Conservation (phyloP, 2,888 invertebrate genomes). For the Latheticus oryzae region DNA sequence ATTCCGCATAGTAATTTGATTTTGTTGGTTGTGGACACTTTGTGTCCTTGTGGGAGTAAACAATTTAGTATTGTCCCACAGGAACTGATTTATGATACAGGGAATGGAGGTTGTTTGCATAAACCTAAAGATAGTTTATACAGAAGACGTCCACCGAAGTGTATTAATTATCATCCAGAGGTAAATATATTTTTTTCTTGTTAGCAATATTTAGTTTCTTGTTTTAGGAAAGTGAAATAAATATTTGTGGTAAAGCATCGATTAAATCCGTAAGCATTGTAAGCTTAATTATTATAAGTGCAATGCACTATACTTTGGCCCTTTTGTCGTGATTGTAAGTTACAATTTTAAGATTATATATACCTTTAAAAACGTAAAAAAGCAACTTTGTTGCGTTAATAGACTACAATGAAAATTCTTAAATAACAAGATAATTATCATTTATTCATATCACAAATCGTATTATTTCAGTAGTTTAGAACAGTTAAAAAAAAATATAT, state of each 20-base stretch:
- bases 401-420: slow-evolving; percentile 41
- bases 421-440: slow-evolving; percentile 29
- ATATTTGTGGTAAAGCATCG: slow-evolving; percentile 70
- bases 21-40: slow-evolving; percentile 86
- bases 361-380: slow-evolving; percentile 40
- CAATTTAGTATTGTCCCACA: slow-evolving; percentile 84
- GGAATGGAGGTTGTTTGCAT: slow-evolving; percentile 69
- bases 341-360: slow-evolving; percentile 24
- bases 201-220: not conserved
- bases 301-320: slow-evolving; percentile 53
- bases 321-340: slow-evolving; percentile 57
- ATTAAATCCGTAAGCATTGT: slow-evolving; percentile 47
- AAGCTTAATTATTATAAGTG: slow-evolving; percentile 50
- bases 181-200: slow-evolving; percentile 63
- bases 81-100: slow-evolving; percentile 72
- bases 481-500: slow-evolving; percentile 41
- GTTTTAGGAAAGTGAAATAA: slow-evolving; percentile 74
- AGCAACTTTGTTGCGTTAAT: slow-evolving; percentile 34
- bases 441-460: slow-evolving; percentile 34
- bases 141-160: slow-evolving; percentile 80
- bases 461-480: slow-evolving; percentile 45
- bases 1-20: slow-evolving; percentile 91
- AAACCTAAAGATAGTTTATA: slow-evolving; percentile 75
- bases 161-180: slow-evolving; percentile 91
- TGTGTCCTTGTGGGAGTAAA: slow-evolving; percentile 90